Base-by-base conservation (phyloP, 37 sponge, comb jelly and placozoan genomes). In the Axinella damicornis region DNA sequence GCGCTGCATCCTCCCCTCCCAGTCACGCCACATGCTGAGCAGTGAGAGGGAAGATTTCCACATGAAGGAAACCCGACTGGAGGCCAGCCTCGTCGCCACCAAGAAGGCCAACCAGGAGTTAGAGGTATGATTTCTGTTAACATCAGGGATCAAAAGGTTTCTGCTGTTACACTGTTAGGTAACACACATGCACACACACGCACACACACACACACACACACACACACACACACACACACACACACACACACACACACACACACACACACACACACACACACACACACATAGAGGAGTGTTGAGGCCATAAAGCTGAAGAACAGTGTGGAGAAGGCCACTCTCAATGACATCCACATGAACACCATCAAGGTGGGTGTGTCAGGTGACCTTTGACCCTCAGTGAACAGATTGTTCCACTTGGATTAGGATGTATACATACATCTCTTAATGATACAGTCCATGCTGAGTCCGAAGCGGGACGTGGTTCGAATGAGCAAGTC, bases 341-440 rank as follows among this genome's bases (percentile, higher is more conserved):
- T 93, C 54, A 89, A 93, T 80, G 87, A 89, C 33, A 84, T 89
- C 31, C 93, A 93, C 79, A 82, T 93, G 83, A 89, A 85, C 53
- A 85, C 92, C 57, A 93, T 93, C 18, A 89, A 84, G 78, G 93
- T 93, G 38, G n/a, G 62, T 2, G 27, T 14, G 2, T 11, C 62
- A 14, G 5, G 62, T 61, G 62, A 27, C 12, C 27, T 14, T 67
- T 31, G 68, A 5, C 16, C 66, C 1, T 28, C 33, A 33, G 31
- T 27, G 31, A 66, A 66, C 1, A 22, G 33, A 28, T 2, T 31
- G 17, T 27, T 33, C 66, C 5, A 13, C 28, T 33, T 66, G 33
- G 19, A 30, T 65, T 14, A 65, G 70, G 39, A 11, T 34, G 12
- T 69, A 22, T 16, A 22, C 9, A 40, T 53, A 52, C n/a, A 12